Percentiles rank a stretch among this genome's conserved stretches.
Conservation (phyloP, 2,797 vertebrate genomes). For the Coregonus ussuriensis region DNA sequence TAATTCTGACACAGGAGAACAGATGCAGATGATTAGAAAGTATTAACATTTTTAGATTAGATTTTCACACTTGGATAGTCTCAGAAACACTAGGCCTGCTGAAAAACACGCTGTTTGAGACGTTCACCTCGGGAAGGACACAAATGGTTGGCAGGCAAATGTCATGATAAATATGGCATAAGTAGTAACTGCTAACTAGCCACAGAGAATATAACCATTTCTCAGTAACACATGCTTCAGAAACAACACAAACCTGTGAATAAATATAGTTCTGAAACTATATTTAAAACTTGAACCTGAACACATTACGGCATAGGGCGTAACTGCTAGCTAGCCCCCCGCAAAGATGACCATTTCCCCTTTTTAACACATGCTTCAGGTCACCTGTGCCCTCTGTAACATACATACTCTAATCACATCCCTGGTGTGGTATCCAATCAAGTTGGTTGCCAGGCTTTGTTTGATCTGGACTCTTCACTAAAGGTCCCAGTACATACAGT, state of each 20-base stretch:
- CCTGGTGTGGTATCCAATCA: too few species aligned
- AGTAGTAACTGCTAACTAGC: constrained; percentile 46
- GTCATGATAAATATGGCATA: constrained; percentile 50
- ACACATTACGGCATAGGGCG: too few species aligned
- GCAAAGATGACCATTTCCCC: too few species aligned
- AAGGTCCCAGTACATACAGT: constrained; percentile 18
- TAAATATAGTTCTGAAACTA: too few species aligned
- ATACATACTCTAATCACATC: too few species aligned
- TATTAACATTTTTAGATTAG: neutral
- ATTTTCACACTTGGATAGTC: neutral
- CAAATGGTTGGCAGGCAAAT: constrained; percentile 36
- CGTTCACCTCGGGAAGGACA: constrained; percentile 32
- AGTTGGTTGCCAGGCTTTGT: neutral
- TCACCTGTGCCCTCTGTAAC: too few species aligned
- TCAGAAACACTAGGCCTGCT: constrained; percentile 21
- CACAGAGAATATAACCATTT: too few species aligned
- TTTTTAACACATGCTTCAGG: too few species aligned
- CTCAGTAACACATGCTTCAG: too few species aligned
- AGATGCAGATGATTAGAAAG: constrained; percentile 31
- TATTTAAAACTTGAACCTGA: too few species aligned
- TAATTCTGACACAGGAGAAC: constrained; percentile 22
- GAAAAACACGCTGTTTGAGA: constrained; percentile 33
- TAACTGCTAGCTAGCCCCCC: too few species aligned
- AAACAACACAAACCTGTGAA: too few species aligned
- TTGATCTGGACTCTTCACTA: constrained; percentile 15